These are phyloP conservation scores for Paratrypauchen microcephalus DNA, from an alignment of 2,797 vertebrate genomes.

Conservation along the genomic window DNA sequence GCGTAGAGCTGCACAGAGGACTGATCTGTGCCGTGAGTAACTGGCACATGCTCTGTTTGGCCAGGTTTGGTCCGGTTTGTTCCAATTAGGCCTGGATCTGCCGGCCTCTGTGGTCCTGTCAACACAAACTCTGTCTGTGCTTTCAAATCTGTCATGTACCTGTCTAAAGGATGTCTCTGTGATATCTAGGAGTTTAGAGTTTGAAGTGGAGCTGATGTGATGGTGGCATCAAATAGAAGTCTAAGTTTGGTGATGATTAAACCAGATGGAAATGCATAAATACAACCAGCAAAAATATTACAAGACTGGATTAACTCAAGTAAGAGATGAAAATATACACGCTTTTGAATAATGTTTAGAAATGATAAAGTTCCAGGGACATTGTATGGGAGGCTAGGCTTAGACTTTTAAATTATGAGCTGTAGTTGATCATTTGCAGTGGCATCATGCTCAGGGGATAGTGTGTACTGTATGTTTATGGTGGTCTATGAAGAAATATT, in stretches of 20 bases:
- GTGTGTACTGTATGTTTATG: too few relatives aligned
- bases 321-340: too few relatives aligned
- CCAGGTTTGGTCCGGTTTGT: background rate
- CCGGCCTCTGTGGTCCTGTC: background rate
- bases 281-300: background rate
- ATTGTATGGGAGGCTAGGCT: too few relatives aligned
- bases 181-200: background rate
- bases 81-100: background rate
- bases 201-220: background rate
- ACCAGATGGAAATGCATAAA: background rate
- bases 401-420: too few relatives aligned
- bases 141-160: constrained; percentile 8
- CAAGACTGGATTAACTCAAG: background rate
- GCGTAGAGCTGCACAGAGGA: constrained; percentile 37
- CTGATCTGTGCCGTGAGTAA: background rate
- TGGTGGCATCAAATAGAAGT: too few relatives aligned
- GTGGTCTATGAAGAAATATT: too few relatives aligned
- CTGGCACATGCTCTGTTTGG: background rate
- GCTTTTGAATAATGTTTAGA: too few relatives aligned
- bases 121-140: constrained; percentile 25
- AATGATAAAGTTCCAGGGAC: too few relatives aligned
- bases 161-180: constrained; percentile 1
- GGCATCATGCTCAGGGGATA: too few relatives aligned
- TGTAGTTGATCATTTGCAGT: too few relatives aligned
- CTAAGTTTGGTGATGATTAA: too few relatives aligned